A percentile compares a stretch with the other conserved stretches of the same genome.
These are phyloP conservation scores for Papilio demoleus DNA, from an alignment of 2,888 invertebrate species.

Conservation along the genomic window DNA sequence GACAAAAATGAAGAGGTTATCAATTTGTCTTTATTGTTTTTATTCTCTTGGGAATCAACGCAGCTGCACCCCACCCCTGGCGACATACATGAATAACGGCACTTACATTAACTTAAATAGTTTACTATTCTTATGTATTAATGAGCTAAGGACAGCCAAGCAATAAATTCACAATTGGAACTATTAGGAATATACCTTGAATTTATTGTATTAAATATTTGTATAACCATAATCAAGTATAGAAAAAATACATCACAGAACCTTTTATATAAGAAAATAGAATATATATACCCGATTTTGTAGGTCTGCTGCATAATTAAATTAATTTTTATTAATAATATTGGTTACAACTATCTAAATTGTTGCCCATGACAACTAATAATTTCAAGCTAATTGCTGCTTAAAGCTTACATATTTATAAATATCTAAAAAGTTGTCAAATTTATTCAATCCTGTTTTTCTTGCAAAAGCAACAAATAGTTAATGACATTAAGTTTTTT, in stretches of 20 bases:
- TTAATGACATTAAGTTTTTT: background rate
- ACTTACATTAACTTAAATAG: background rate
- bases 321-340: slow-evolving; percentile 3
- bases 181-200: slow-evolving; percentile 19
- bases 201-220: slow-evolving; percentile 7
- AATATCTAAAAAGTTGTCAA: slow-evolving; percentile 10
- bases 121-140: background rate
- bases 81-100: background rate
- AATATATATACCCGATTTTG: background rate
- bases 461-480: slow-evolving; percentile 9
- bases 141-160: background rate
- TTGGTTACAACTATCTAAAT: slow-evolving; percentile 9
- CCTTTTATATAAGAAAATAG: slow-evolving; percentile 9
- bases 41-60: no score
- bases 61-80: no score
- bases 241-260: slow-evolving; percentile 19
- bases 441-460: background rate
- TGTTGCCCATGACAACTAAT: slow-evolving; percentile 7
- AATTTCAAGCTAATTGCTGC: background rate
- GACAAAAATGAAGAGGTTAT: no score
- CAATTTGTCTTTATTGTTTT: no score
- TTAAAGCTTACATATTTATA: background rate
- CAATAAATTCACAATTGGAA: background rate
- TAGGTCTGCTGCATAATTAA: slow-evolving; percentile 4
- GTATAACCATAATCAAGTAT: slow-evolving; percentile 21